A percentile compares a stretch with the other conserved stretches of the same genome.
Evolutionary conservation across 2,888 invertebrate species (phyloP).

Genomic region (Rutpela maculata): DNA sequence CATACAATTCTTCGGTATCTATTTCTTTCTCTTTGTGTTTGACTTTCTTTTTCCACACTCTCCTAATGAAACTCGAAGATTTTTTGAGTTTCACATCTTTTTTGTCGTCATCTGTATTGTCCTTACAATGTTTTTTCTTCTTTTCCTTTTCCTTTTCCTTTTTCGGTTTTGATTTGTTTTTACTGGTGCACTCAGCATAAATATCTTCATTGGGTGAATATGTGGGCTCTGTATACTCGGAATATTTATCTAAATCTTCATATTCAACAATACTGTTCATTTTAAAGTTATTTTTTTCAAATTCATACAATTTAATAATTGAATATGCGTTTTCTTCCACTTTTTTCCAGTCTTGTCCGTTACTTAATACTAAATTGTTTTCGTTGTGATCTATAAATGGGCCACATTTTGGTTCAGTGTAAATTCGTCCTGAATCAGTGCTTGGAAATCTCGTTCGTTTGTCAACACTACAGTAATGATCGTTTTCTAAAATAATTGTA

Average conservation of each 20-base stretch:
- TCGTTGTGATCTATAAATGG: slow-evolving; percentile 52
- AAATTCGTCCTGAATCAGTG: slow-evolving; percentile 44
- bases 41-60: slow-evolving; percentile 62
- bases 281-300: slow-evolving; percentile 29
- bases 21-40: slow-evolving; percentile 53
- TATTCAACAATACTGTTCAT: slow-evolving; percentile 46
- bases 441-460: slow-evolving; percentile 26
- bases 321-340: slow-evolving; percentile 51
- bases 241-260: slow-evolving; percentile 53
- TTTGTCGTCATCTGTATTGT: slow-evolving; percentile 43
- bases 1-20: slow-evolving; percentile 60
- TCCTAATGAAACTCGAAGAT: slow-evolving; percentile 62
- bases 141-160: slow-evolving; percentile 38
- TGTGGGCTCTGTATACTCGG: slow-evolving; percentile 42
- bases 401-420: slow-evolving; percentile 47
- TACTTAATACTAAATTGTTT: slow-evolving; percentile 51
- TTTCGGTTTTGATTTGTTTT: slow-evolving; percentile 16
- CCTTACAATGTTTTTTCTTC: slow-evolving; percentile 41
- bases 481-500: slow-evolving; percentile 57
- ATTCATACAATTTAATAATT: slow-evolving; percentile 36
- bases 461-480: slow-evolving; percentile 53
- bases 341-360: neutral
- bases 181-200: neutral
- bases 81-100: slow-evolving; percentile 57
- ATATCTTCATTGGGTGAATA: neutral